Conservation (phyloP, 2,113 vertebrate species). For the Zosterops lateralis region DNA sequence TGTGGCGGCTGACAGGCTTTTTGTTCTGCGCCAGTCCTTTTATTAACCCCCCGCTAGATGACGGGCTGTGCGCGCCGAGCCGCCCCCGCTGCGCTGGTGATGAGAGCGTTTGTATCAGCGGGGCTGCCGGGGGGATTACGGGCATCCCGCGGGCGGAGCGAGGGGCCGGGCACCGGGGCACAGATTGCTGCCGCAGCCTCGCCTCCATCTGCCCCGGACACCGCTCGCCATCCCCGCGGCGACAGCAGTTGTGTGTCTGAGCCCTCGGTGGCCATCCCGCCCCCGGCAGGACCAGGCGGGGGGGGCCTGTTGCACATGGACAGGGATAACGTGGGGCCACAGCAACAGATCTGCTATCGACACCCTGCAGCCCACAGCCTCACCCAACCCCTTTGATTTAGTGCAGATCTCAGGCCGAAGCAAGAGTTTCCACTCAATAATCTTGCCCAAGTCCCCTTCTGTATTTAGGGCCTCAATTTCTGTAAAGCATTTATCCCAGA, state of each 20-base stretch:
- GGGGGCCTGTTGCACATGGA: rapidly evolving
- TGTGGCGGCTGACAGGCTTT: conserved; percentile 45
- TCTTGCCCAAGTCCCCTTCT: neutral
- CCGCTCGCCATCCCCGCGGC: neutral
- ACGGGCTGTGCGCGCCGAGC: conserved; percentile 32
- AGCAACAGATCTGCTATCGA: neutral
- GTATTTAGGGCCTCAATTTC: neutral
- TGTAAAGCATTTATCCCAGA: neutral
- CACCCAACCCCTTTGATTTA: neutral
- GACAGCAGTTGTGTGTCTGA: neutral
- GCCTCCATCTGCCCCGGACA: conserved; percentile 33
- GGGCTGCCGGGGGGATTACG: conserved; percentile 67
- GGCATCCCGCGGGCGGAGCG: conserved; percentile 48
- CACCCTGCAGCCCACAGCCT: neutral
- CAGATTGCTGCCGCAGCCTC: conserved; percentile 53
- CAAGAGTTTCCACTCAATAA: neutral
- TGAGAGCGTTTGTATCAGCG: conserved; percentile 69
- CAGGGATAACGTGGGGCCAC: neutral
- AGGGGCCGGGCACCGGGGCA: conserved; percentile 29
- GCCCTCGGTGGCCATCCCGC: neutral
- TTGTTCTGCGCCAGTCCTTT: conserved; percentile 55
- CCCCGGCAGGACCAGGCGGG: rapidly evolving
- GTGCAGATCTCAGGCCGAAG: neutral
- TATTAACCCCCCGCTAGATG: conserved; percentile 67
- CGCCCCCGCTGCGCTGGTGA: conserved; percentile 62